Evolutionary conservation across 1,140 invertebrate species (phyloP).

Genomic region (Adelges cooleyi): DNA sequence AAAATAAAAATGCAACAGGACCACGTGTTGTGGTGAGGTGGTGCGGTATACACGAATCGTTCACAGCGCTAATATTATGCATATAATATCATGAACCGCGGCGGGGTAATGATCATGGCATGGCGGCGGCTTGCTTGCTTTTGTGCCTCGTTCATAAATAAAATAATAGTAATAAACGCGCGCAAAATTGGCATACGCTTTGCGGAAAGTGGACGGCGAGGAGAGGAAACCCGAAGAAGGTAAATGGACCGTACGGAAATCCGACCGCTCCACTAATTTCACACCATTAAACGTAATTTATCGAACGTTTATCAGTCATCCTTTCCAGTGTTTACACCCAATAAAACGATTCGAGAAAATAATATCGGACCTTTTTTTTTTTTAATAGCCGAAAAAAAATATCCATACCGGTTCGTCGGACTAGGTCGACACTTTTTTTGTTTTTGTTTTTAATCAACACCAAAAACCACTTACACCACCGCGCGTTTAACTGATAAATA

Average conservation of each 20-base stretch:
- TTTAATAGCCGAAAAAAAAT: neutral
- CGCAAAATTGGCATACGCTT: slow-evolving; percentile 5
- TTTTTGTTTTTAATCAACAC: no score
- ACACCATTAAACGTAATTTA: slow-evolving; percentile 28
- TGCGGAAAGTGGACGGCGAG: neutral
- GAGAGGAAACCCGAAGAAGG: slow-evolving; percentile 4
- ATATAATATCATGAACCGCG: no score
- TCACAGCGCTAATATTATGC: no score
- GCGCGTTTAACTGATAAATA: no score
- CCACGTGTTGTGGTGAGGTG: no score
- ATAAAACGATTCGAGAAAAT: slow-evolving; percentile 22
- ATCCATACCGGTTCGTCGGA: neutral
- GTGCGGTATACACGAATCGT: no score
- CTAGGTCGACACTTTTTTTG: no score
- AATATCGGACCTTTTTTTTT: neutral
- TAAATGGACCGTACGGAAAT: slow-evolving; percentile 25
- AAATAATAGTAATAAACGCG: neutral
- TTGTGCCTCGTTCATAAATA: no score
- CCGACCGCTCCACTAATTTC: slow-evolving; percentile 25
- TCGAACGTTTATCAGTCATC: slow-evolving; percentile 25
- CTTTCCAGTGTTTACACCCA: slow-evolving; percentile 27
- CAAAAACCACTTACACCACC: no score
- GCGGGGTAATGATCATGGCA: no score
- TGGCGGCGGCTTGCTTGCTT: no score
- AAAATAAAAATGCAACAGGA: no score